Evolutionary conservation across 30 jellyfish, hydroid and myxozoan species (phyloP), one percentile per base, ranked within the genome.

Genomic region (Phacellophora camtschatica): DNA sequence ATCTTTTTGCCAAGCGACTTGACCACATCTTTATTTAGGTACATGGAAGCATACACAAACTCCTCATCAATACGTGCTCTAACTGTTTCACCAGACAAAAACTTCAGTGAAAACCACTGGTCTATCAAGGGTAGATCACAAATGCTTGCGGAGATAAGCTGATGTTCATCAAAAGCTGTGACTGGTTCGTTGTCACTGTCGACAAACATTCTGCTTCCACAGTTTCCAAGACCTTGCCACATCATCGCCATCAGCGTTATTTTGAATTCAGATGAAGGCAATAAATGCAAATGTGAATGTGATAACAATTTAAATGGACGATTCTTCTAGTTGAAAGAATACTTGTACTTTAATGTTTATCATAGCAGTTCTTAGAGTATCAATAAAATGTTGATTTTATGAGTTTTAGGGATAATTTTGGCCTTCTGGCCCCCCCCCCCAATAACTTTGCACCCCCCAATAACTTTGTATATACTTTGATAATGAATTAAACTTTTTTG

Each of bases 51-150:
- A 43, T 6, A 29, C 42, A 70, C 68, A 29, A 45, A 37, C 12
- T 41, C 71, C 27, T 70, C 84, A 45, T 45, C 58, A 37, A 70
- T 41, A 29, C 84, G 84, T 25, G 22, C 84, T n/a, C 36, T 29
- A 5, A 6, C 59, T 8, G 48, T 45, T 70, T 41, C 32, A 27
- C 84, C 74, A 41, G 84, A 70, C 7, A 42, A 41, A 70, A 70
- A 70, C 48, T 6, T 43, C 19, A 70, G 27, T 20, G 27, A 24
- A 70, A 70, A 70, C 76, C 84, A 70, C 46, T 37, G 84, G 59
- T 70, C 84, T 37, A 70, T 41, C 4, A 74, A 70, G 71, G 84
- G 71, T n/a, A 58, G 74, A 45, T 58, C 74, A 58, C 46, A n/a
- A 58, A 18, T 18, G 31, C 42, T 58, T 27, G 74, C 43, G 27